Percentiles rank a stretch among this genome's conserved stretches.
Conservation (phyloP, 1,140 invertebrate genomes). For the Papilio polyxenes region DNA sequence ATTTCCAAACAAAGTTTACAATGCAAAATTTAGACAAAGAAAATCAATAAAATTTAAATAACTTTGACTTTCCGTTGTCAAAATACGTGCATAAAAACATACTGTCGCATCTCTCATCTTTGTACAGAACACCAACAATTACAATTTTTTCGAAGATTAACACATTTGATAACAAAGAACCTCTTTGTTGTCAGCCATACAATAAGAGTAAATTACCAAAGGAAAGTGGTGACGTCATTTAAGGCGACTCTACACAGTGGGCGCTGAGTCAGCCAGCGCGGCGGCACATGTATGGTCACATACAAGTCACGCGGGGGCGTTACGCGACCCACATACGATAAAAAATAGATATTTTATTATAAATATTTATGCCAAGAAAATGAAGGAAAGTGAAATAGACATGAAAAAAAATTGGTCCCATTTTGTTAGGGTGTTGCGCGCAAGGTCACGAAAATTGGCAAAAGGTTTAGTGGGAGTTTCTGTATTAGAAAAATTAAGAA, state of each 20-base stretch:
- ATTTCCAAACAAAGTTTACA: neutral
- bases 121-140: neutral
- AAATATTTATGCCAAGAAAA: neutral
- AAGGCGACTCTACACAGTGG: conserved; percentile 31
- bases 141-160: neutral
- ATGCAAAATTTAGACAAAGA: neutral
- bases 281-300: conserved; percentile 40
- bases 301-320: conserved; percentile 38
- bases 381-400: neutral
- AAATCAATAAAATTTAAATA: too few relatives aligned
- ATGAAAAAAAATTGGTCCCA: neutral
- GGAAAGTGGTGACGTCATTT: conserved; percentile 48
- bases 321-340: conserved; percentile 11
- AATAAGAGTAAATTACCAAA: conserved; percentile 19
- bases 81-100: too few relatives aligned
- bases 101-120: too few relatives aligned
- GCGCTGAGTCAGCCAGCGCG: conserved; percentile 30
- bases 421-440: neutral
- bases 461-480: too few relatives aligned
- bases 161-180: neutral
- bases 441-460: too few relatives aligned
- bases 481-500: too few relatives aligned
- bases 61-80: too few relatives aligned
- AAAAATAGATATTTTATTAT: neutral
- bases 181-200: neutral